phyloP scores from a whole-genome alignment of 2,797 vertebrate genomes.

The Sebastes elongatus region DNA sequence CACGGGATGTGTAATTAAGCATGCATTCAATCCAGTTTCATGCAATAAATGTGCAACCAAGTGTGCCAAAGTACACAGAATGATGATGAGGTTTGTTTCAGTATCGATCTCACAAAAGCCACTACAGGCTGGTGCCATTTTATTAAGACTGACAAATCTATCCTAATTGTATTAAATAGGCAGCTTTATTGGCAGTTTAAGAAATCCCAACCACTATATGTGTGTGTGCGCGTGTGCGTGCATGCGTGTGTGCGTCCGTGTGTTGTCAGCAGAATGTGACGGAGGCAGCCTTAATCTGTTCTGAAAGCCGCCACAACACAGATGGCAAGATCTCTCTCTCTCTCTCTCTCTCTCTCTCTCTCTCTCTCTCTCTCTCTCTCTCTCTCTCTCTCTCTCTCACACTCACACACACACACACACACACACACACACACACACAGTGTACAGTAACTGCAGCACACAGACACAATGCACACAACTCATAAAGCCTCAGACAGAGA shows the following conservation, averaged over 20 bases:
- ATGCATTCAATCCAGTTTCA: background rate
- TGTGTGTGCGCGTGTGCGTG: background rate
- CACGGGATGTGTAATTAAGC: background rate
- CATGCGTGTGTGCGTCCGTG: background rate
- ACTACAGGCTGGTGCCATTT: slow-evolving; percentile 3
- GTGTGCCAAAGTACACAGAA: background rate
- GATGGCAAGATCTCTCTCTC: slow-evolving; percentile 30
- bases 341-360: background rate
- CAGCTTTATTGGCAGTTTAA: background rate
- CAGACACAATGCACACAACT: background rate
- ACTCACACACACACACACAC: background rate
- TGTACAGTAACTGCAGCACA: background rate
- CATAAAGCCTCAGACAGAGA: background rate
- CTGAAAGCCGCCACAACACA: slow-evolving; percentile 57
- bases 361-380: background rate
- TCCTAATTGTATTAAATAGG: slow-evolving; percentile 8
- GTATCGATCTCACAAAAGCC: slow-evolving; percentile 19
- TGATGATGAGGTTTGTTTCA: background rate
- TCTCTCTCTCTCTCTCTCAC: background rate
- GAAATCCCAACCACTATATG: background rate
- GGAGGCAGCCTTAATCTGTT: slow-evolving; percentile 28
- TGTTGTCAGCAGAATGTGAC: slow-evolving; percentile 30
- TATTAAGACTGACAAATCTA: slow-evolving; percentile 17
- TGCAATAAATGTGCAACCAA: background rate
- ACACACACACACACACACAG: background rate